These are phyloP conservation scores for Hafferia zeledoni DNA, from an alignment of 2,797 vertebrate species.

Conservation along the genomic window DNA sequence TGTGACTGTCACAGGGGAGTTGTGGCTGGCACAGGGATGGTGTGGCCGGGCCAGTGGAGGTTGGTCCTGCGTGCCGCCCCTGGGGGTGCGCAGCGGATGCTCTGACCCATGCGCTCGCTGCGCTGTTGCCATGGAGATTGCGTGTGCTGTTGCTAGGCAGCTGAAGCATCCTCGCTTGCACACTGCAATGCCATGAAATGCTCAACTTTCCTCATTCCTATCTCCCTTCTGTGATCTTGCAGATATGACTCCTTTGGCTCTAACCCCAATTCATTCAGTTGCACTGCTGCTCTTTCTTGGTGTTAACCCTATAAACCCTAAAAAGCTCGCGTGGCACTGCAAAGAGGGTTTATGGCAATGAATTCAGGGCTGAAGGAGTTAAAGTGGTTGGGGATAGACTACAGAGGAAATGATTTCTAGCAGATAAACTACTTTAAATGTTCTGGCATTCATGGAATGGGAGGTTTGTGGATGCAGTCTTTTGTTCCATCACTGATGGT, in stretches of 20 bases:
- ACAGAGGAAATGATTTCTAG: slow-evolving; percentile 63
- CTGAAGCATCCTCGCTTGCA: slow-evolving; percentile 44
- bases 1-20: background rate
- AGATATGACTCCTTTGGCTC: slow-evolving; percentile 45
- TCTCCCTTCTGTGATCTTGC: background rate
- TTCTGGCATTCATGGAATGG: slow-evolving; percentile 60
- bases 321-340: background rate
- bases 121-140: slow-evolving; percentile 54
- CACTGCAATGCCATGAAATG: slow-evolving; percentile 47
- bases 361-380: slow-evolving; percentile 51
- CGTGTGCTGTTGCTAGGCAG: slow-evolving; percentile 69
- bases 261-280: slow-evolving; percentile 5
- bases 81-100: background rate
- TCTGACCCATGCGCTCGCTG: background rate
- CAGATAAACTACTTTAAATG: slow-evolving; percentile 66
- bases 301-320: slow-evolving; percentile 34
- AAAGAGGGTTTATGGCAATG: background rate
- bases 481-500: slow-evolving; percentile 57
- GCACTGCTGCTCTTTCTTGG: background rate
- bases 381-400: slow-evolving; percentile 44
- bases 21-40: fast-evolving
- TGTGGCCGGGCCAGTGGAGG: fast-evolving
- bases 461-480: slow-evolving; percentile 51
- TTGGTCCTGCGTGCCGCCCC: background rate
- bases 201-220: slow-evolving; percentile 30